A percentile compares a stretch with the other conserved stretches of the same genome.
Conservation (phyloP, 2,888 invertebrate species). For the Caenorhabditis sp. region DNA sequence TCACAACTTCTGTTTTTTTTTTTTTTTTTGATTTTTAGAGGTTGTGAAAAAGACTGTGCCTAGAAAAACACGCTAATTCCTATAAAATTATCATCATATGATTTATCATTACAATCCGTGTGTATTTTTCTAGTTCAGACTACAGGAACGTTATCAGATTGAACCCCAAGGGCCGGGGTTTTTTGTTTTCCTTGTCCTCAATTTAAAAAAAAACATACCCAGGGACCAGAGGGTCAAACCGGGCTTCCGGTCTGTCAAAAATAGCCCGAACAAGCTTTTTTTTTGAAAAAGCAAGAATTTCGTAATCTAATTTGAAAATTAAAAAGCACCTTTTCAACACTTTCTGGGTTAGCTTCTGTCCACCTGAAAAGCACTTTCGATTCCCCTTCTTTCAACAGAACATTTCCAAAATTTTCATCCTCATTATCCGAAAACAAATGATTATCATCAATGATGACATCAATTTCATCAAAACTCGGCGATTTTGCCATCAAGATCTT, state of each 20-base stretch:
- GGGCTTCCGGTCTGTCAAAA: not conserved
- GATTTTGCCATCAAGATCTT: not conserved
- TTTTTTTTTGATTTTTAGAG: not conserved
- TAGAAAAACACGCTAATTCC: too few species aligned
- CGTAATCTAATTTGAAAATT: too few species aligned
- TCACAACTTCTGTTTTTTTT: not conserved
- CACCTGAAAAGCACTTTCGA: conserved; percentile 36
- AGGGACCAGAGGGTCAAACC: too few species aligned
- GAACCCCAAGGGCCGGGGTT: too few species aligned
- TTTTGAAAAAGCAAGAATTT: too few species aligned
- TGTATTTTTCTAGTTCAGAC: too few species aligned
- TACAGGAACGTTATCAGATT: too few species aligned
- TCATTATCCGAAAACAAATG: conserved; percentile 14
- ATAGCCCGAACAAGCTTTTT: not conserved
- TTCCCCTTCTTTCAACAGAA: conserved; percentile 7
- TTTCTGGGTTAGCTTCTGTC: conserved; percentile 14
- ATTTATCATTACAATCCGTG: too few species aligned
- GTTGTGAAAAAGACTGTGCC: too few species aligned
- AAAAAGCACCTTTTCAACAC: conserved; percentile 11
- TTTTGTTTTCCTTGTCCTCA: too few species aligned
- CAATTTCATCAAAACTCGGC: conserved; percentile 10
- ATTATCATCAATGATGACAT: conserved; percentile 28
- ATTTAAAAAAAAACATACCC: too few species aligned
- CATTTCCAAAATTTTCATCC: conserved; percentile 15
- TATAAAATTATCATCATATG: too few species aligned